Conservation (phyloP, 2,797 vertebrate genomes). For the Falco naumanni region DNA sequence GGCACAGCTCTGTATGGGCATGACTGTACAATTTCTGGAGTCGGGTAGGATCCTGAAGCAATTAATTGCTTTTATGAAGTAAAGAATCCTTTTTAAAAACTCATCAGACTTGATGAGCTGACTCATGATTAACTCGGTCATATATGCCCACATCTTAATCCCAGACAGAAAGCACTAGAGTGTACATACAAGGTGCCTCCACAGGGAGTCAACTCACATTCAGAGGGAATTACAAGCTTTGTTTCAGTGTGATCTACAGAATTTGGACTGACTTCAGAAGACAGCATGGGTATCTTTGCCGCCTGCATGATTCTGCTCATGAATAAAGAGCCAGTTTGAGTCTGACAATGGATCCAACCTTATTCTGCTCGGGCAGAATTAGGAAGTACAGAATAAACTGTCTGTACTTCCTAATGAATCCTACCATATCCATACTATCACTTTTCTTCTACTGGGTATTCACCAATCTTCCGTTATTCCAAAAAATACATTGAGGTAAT, state of each 20-base stretch:
- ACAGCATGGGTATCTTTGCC: background rate
- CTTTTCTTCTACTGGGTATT: background rate
- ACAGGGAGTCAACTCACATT: background rate
- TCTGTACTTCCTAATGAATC: background rate
- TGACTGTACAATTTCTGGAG: background rate
- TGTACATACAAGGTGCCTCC: background rate
- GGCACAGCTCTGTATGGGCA: background rate
- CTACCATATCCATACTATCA: background rate
- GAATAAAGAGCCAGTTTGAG: background rate
- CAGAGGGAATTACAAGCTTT: background rate
- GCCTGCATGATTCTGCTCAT: background rate
- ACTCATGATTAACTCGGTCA: background rate
- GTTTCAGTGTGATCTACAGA: background rate
- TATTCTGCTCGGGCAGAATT: background rate
- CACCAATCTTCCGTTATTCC: background rate
- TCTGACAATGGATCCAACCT: background rate
- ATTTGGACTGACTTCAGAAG: background rate
- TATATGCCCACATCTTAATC: background rate
- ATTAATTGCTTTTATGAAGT: background rate
- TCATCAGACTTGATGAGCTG: background rate
- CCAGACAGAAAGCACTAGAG: background rate
- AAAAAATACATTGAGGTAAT: background rate
- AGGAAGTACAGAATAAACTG: background rate
- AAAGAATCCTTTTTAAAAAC: background rate
- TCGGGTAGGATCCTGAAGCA: background rate